Evolutionary conservation across 2,797 vertebrate species (phyloP).

Genomic region (Cheracebus regulus): DNA sequence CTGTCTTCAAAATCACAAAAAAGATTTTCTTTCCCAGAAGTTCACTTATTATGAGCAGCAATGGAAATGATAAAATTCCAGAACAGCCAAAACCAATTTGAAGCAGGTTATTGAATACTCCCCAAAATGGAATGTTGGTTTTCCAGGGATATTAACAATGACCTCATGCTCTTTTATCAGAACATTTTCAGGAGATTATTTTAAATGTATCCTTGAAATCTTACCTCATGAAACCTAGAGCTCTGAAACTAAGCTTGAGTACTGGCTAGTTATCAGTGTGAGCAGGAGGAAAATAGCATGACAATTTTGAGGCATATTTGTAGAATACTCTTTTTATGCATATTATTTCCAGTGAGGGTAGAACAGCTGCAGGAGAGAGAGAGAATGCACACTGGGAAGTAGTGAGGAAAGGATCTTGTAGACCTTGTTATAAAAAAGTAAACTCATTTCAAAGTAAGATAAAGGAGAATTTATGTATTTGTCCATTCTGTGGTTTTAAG

Average conservation of each 20-base stretch:
- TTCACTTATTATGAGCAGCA: background rate
- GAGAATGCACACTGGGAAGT: background rate
- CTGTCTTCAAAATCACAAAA: background rate
- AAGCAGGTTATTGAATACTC: background rate
- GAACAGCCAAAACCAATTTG: background rate
- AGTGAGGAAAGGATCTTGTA: background rate
- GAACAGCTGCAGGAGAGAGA: slow-evolving; percentile 39
- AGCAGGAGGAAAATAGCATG: slow-evolving; percentile 46
- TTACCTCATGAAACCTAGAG: slow-evolving; percentile 66
- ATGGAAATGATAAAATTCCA: slow-evolving; percentile 18
- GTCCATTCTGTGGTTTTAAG: background rate
- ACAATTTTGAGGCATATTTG: slow-evolving; percentile 38
- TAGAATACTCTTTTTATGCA: background rate
- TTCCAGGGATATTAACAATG: slow-evolving; percentile 43
- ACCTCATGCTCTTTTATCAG: slow-evolving; percentile 38
- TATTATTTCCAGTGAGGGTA: background rate
- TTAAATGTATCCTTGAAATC: slow-evolving; percentile 63
- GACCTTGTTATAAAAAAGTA: background rate
- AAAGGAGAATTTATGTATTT: background rate
- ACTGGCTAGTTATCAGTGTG: slow-evolving; percentile 30
- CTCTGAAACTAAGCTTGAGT: slow-evolving; percentile 60
- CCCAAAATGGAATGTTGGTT: slow-evolving; percentile 21
- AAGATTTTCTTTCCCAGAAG: background rate
- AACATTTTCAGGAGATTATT: slow-evolving; percentile 66
- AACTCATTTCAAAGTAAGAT: slow-evolving; percentile 16